Evolutionary conservation across 2,797 vertebrate species (phyloP).

Genomic region (Streptopelia turtur): DNA sequence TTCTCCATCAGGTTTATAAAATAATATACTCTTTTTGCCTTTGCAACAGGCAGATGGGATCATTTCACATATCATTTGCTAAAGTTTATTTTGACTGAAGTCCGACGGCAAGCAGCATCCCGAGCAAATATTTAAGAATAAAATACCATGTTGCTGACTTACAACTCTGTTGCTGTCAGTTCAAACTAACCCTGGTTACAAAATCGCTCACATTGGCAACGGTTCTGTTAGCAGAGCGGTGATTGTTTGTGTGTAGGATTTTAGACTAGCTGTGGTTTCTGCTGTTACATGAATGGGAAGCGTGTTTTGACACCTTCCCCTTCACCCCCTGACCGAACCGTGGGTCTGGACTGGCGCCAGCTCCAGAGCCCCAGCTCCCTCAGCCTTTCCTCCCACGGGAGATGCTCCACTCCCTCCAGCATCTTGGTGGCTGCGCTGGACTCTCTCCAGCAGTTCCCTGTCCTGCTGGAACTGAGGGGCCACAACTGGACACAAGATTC

Average conservation of each 20-base stretch:
- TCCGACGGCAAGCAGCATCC: conserved; percentile 26
- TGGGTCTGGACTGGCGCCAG: not conserved
- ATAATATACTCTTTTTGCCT: not conserved
- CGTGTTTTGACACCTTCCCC: conserved; percentile 25
- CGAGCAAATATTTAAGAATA: conserved; percentile 43
- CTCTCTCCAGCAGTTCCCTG: no score
- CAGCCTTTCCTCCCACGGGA: no score
- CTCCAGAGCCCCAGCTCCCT: no score
- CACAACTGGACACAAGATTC: no score
- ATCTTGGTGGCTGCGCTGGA: no score
- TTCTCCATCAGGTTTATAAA: not conserved
- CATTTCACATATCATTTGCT: not conserved
- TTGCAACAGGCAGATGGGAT: conserved; percentile 8
- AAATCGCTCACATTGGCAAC: not conserved
- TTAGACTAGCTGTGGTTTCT: conserved; percentile 14
- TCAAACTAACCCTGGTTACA: not conserved
- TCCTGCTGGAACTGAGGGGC: no score
- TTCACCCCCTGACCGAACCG: conserved; percentile 1
- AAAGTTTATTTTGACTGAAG: conserved; percentile 24
- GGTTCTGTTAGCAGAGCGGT: not conserved
- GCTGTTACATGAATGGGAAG: not conserved
- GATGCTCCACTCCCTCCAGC: no score
- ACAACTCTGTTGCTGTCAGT: not conserved
- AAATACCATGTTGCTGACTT: conserved; percentile 36
- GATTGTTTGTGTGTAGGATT: conserved; percentile 4